These are phyloP conservation scores for Oncorhynchus tshawytscha DNA, from an alignment of 2,113 vertebrate genomes.

Conservation along the genomic window DNA sequence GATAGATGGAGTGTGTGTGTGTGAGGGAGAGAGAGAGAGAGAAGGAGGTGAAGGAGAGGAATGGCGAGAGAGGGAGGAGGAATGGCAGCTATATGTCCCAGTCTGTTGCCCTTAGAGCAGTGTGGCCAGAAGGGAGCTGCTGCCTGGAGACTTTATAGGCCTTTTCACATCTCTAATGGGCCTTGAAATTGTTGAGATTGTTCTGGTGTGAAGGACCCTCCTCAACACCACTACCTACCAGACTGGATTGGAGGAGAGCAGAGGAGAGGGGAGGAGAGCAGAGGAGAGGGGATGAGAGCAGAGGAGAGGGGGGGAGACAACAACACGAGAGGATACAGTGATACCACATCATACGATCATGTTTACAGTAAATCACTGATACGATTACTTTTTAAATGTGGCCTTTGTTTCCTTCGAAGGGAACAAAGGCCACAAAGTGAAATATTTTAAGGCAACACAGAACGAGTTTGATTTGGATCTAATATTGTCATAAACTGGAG, in stretches of 20 bases:
- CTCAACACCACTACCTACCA: no score
- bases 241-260: neutral
- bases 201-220: neutral
- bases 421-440: no score
- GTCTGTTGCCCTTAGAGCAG: no score
- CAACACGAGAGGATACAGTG: neutral
- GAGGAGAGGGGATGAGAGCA: neutral
- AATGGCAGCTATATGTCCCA: neutral
- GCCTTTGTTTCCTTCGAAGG: no score
- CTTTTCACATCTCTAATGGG: neutral
- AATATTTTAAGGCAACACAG: no score
- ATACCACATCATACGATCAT: neutral
- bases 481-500: no score
- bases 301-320: neutral
- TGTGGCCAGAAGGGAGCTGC: no score
- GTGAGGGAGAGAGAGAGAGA: neutral
- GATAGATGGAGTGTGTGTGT: no score
- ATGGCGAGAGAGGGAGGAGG: neutral
- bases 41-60: no score
- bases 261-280: neutral
- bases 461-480: no score
- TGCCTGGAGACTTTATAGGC: neutral
- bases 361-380: no score
- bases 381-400: no score
- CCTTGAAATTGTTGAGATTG: conserved; percentile 5